Percentiles rank a stretch among this genome's conserved stretches.
Conservation (phyloP, 2,888 invertebrate species). For the Pimpla rufipes region DNA sequence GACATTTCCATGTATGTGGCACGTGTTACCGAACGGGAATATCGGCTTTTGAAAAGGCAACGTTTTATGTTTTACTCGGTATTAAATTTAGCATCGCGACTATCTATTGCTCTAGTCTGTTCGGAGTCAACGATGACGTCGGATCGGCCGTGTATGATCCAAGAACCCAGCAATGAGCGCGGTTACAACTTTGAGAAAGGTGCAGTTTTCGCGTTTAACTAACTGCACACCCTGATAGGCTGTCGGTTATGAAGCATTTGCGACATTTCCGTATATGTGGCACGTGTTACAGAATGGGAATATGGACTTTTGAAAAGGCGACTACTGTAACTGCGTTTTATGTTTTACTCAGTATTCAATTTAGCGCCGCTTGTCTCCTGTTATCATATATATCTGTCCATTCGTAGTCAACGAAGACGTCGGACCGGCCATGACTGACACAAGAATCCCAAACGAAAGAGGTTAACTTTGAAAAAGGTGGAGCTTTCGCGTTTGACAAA, state of each 20-base stretch:
- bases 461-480: no score
- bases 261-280: no score
- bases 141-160: constrained; percentile 18
- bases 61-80: no score
- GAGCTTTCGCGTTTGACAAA: no score
- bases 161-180: not conserved
- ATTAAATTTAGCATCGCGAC: no score
- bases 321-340: constrained; percentile 9
- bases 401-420: no score
- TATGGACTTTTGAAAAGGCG: constrained; percentile 21
- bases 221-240: not conserved
- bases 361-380: not conserved
- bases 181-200: constrained; percentile 52
- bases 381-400: no score
- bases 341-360: constrained; percentile 21
- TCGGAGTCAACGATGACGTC: constrained; percentile 46
- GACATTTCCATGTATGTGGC: no score
- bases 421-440: no score
- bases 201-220: constrained; percentile 48
- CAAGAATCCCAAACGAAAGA: no score
- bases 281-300: constrained; percentile 3
- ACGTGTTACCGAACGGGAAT: no score
- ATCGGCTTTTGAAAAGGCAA: no score
- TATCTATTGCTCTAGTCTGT: constrained; percentile 38
- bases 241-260: constrained; percentile 8